A percentile compares a stretch with the other conserved stretches of the same genome.
These are phyloP conservation scores for Oryzaephilus surinamensis DNA, from an alignment of 1,140 invertebrate genomes.

Conservation along the genomic window DNA sequence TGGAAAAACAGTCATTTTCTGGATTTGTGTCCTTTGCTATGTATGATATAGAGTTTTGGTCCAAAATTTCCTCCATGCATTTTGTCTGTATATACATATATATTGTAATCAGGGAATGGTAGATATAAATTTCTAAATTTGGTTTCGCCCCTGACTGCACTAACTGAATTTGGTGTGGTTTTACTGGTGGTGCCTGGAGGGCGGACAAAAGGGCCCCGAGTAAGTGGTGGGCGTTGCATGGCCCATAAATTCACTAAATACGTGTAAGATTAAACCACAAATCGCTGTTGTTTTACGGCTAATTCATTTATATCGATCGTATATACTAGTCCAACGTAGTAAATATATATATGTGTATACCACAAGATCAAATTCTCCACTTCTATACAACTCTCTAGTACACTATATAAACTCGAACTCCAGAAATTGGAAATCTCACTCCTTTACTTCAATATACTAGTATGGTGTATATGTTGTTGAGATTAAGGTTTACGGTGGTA, in stretches of 20 bases:
- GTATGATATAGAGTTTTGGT: constrained; percentile 10
- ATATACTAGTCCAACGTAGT: constrained; percentile 12
- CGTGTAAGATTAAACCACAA: constrained; percentile 37
- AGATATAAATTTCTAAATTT: constrained; percentile 7
- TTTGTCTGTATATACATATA: too few relatives aligned
- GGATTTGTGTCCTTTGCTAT: not conserved
- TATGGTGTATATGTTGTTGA: too few relatives aligned
- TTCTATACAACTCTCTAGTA: too few relatives aligned
- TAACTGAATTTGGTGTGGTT: constrained; percentile 16
- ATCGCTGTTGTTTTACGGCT: constrained; percentile 36
- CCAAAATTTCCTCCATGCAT: too few relatives aligned
- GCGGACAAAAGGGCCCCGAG: constrained; percentile 13
- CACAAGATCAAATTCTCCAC: constrained; percentile 19
- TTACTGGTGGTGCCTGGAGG: constrained; percentile 5
- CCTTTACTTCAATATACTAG: too few relatives aligned
- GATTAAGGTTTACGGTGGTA: constrained; percentile 1
- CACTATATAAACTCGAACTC: too few relatives aligned
- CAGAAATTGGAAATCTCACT: constrained; percentile 4
- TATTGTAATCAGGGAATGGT: constrained; percentile 9
- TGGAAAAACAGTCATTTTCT: not conserved
- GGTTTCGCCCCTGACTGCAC: constrained; percentile 5
- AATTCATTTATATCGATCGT: constrained; percentile 35
- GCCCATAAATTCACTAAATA: constrained; percentile 33
- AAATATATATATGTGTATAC: too few relatives aligned
- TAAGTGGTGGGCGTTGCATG: constrained; percentile 22